These are phyloP conservation scores for Drosophila pruinosa DNA, from an alignment of 1,140 invertebrate species.

Conservation along the genomic window DNA sequence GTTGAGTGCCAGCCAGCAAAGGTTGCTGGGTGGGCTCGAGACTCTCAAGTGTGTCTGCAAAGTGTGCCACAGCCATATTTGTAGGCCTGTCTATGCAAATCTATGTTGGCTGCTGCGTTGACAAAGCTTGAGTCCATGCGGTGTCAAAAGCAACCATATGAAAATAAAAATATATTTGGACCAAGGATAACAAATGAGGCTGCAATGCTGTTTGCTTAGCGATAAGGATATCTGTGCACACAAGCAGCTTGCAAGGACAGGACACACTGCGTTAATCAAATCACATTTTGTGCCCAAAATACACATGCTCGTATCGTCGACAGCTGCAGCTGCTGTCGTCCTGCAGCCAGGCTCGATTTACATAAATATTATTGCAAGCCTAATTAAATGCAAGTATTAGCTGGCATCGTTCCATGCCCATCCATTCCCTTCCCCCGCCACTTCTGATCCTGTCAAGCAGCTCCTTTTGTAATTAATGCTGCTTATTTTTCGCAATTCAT, in stretches of 20 bases:
- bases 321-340: constrained; percentile 72
- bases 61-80: constrained; percentile 55
- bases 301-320: too few relatives aligned
- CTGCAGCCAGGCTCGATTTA: constrained; percentile 69
- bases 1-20: constrained; percentile 1
- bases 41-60: constrained; percentile 55
- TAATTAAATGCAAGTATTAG: constrained; percentile 82
- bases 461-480: constrained; percentile 71
- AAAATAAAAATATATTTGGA: constrained; percentile 66
- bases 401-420: neutral
- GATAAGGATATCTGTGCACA: constrained; percentile 54
- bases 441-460: constrained; percentile 6
- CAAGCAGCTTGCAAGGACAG: constrained; percentile 17
- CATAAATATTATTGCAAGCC: constrained; percentile 81
- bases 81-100: constrained; percentile 68
- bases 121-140: constrained; percentile 63
- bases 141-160: constrained; percentile 80
- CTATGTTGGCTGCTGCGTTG: constrained; percentile 54
- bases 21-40: constrained; percentile 40
- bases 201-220: constrained; percentile 72
- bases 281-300: constrained; percentile 43
- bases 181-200: constrained; percentile 70
- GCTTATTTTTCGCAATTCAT: constrained; percentile 64
- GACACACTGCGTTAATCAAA: constrained; percentile 1
- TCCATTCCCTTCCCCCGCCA: neutral